Evolutionary conservation across 2,113 vertebrate species (phyloP), one percentile per base, ranked within the genome.

Genomic region (Prunella himalayana): DNA sequence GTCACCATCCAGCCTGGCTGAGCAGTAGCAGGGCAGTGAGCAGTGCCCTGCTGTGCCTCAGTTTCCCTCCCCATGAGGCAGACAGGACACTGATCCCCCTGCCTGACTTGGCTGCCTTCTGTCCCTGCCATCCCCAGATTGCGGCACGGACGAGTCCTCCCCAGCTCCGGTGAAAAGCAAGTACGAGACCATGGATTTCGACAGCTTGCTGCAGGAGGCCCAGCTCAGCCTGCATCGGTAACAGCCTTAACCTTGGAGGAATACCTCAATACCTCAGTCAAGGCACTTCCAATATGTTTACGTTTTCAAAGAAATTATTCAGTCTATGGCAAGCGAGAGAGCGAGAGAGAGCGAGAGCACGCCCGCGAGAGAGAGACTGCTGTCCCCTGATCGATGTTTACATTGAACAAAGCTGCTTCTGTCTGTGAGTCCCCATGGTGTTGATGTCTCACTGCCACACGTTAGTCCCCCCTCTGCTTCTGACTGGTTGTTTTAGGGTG

Each of bases 251-350:
- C 98, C 98, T 97, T 97, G 97, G 98, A 98, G 98, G 98, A 98
- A 97, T 97, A 98, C 98, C 98, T 98, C 98, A 98, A 99, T 98
- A 99, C 99, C 99, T 99, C 99, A 98, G 98, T 98, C 98, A 99
- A 99, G 99, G 99, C 99, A 98, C 99, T 99, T 99, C 98, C 98
- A 98, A 98, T 96, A 99, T 99, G 99, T 99, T 99, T 99, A 99
- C 99, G 99, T 99, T 99, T 99, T 99, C 98, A 99, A 98, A 98
- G 97, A 97, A 98, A 97, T 98, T 98, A 98, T 98, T 98, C 97
- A 98, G 97, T 98, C 87, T 96, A 92, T 56, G 96, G 96, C 94
- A 98, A 97, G 95, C 24, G 22, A 96, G 96, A 97, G 97, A 95
- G 96, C 91, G 97, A 81, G 95, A 96, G 96, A 90, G 86, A 95